phyloP scores from a whole-genome alignment of 2,888 invertebrate genomes.

The Microplitis deprimator region DNA sequence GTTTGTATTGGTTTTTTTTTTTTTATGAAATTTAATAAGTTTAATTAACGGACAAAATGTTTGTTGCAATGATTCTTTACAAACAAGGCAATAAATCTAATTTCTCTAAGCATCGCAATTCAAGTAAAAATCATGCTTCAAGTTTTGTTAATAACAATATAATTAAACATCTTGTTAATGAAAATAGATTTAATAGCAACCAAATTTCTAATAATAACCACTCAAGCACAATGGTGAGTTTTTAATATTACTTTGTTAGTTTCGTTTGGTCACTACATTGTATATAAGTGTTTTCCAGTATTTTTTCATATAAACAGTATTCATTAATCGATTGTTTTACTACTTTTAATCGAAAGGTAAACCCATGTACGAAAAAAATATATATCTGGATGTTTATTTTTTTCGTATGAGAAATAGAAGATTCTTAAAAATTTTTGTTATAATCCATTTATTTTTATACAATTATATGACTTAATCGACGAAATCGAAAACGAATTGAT shows the following conservation, averaged over 20 bases:
- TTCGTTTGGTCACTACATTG: neutral
- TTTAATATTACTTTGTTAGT: neutral
- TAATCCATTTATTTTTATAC: too few relatives aligned
- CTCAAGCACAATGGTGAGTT: conserved; percentile 63
- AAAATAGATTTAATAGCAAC: conserved; percentile 63
- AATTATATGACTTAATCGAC: too few relatives aligned
- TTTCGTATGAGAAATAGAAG: too few relatives aligned
- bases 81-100: conserved; percentile 62
- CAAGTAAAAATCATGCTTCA: conserved; percentile 56
- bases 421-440: too few relatives aligned
- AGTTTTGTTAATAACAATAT: conserved; percentile 61
- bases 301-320: too few relatives aligned
- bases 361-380: too few relatives aligned
- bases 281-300: too few relatives aligned
- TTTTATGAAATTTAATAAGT: conserved; percentile 1
- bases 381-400: too few relatives aligned
- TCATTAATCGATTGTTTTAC: too few relatives aligned
- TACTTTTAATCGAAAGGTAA: too few relatives aligned
- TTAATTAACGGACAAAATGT: conserved; percentile 58
- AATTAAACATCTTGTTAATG: conserved; percentile 61
- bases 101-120: conserved; percentile 23
- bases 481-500: too few relatives aligned
- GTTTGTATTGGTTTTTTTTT: neutral
- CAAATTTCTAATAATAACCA: conserved; percentile 61
- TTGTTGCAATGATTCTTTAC: conserved; percentile 69